A percentile compares a stretch with the other conserved stretches of the same genome.
Conservation (phyloP, 2,888 invertebrate species). For the Leucophora obtusa region DNA sequence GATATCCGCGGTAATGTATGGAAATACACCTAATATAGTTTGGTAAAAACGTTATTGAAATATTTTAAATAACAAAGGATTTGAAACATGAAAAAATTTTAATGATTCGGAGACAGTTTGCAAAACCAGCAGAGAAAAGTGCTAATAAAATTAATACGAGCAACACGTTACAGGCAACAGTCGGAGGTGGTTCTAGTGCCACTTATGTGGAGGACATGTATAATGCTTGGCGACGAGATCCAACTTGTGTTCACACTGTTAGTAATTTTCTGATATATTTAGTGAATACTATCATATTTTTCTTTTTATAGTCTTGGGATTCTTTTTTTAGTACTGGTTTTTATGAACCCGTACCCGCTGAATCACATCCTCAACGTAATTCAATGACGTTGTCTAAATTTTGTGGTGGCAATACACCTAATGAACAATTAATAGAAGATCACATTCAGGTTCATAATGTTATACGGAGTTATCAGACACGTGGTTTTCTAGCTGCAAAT, state of each 20-base stretch:
- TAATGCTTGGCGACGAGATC: conserved; percentile 95
- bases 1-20: too few relatives aligned
- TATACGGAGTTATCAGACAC: conserved; percentile 97
- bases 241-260: conserved; percentile 95
- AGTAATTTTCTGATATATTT: conserved; percentile 77
- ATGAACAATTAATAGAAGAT: conserved; percentile 96
- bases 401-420: conserved; percentile 78
- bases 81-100: not conserved
- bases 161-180: conserved; percentile 78
- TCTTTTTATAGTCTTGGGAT: conserved; percentile 89
- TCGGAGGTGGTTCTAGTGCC: conserved; percentile 96
- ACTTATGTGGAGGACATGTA: conserved; percentile 99
- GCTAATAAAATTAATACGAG: not conserved
- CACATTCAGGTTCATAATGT: conserved; percentile 99
- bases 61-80: not conserved
- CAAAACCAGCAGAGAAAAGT: not conserved
- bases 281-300: not conserved
- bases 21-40: not conserved
- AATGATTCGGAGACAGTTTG: not conserved
- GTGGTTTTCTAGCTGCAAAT: conserved; percentile 90
- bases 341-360: conserved; percentile 81
- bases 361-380: conserved; percentile 82
- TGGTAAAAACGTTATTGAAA: not conserved
- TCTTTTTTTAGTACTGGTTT: conserved; percentile 91
- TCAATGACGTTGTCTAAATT: conserved; percentile 82